Percentiles rank a stretch among this genome's conserved stretches.
phyloP scores from a whole-genome alignment of 2,113 vertebrate species.

The Scartelaos histophorus region DNA sequence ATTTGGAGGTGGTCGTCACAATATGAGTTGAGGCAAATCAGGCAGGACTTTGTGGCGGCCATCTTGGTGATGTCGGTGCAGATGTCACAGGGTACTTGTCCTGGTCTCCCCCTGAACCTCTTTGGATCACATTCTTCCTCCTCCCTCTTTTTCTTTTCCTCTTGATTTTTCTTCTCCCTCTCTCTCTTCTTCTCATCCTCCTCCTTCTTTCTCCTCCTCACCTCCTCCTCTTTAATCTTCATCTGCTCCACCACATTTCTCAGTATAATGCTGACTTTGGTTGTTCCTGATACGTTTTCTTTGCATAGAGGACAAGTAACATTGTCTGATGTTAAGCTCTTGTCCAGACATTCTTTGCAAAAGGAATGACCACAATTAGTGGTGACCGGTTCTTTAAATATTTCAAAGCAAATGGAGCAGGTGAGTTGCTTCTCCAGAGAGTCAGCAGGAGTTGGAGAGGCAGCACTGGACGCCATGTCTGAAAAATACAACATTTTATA shows the following conservation, averaged over 20 bases:
- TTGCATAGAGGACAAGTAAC: slow-evolving; percentile 53
- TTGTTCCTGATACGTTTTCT: accelerated
- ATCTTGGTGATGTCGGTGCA: slow-evolving; percentile 80
- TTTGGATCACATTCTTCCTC: neutral
- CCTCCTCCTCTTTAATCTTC: neutral
- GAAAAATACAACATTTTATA: neutral
- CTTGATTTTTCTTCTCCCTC: neutral
- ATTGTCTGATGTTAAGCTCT: accelerated
- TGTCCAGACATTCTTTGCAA: slow-evolving; percentile 40
- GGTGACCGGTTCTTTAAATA: slow-evolving; percentile 57
- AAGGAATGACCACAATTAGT: slow-evolving; percentile 67
- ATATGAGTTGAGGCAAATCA: slow-evolving; percentile 88
- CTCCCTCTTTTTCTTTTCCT: neutral
- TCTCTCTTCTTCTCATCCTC: neutral
- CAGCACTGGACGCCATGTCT: slow-evolving; percentile 37
- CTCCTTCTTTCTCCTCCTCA: neutral
- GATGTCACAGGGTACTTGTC: slow-evolving; percentile 84
- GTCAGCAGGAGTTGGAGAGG: neutral
- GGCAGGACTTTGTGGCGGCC: slow-evolving; percentile 87
- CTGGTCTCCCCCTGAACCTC: slow-evolving; percentile 16
- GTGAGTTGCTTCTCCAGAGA: slow-evolving; percentile 25
- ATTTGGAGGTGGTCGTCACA: slow-evolving; percentile 85
- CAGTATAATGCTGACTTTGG: slow-evolving; percentile 45
- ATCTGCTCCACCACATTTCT: slow-evolving; percentile 21
- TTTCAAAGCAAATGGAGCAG: slow-evolving; percentile 58